Evolutionary conservation across 1,140 invertebrate species (phyloP).

Genomic region (Heliconius nattereri): DNA sequence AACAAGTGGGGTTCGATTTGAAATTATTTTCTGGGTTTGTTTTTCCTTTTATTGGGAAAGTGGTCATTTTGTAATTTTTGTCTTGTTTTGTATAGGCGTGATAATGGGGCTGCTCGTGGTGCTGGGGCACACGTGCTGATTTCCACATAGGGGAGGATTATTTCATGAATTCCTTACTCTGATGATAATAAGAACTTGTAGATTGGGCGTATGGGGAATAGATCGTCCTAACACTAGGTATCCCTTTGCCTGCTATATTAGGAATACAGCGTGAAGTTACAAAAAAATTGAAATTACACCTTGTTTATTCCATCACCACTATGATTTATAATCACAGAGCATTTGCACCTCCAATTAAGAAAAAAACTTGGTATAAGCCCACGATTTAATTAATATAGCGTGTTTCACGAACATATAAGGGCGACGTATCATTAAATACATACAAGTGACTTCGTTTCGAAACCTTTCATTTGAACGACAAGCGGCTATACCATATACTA

Average conservation of each 20-base stretch:
- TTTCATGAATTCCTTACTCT: too few species aligned
- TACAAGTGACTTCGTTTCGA: slow-evolving; percentile 3
- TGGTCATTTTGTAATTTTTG: background rate
- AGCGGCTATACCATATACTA: slow-evolving; percentile 25
- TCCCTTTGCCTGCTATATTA: too few species aligned
- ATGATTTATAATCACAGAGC: background rate
- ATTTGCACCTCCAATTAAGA: slow-evolving; percentile 4
- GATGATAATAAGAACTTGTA: too few species aligned
- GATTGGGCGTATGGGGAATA: too few species aligned
- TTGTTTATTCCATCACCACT: background rate
- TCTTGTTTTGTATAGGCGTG: background rate
- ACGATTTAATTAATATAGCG: slow-evolving; percentile 10
- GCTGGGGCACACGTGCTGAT: too few species aligned
- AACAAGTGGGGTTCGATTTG: slow-evolving; percentile 21
- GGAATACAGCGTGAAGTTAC: too few species aligned
- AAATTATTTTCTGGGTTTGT: slow-evolving; percentile 18
- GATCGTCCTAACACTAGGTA: too few species aligned
- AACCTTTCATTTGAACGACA: slow-evolving; percentile 30
- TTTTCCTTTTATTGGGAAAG: slow-evolving; percentile 6
- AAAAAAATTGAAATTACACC: background rate
- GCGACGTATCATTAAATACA: slow-evolving; percentile 3
- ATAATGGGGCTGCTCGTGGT: too few species aligned
- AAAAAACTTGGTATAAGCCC: background rate
- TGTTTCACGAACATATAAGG: slow-evolving; percentile 6
- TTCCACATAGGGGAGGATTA: too few species aligned